Evolutionary conservation across 2,797 vertebrate species (phyloP).

Genomic region (Centropyge bicolor): DNA sequence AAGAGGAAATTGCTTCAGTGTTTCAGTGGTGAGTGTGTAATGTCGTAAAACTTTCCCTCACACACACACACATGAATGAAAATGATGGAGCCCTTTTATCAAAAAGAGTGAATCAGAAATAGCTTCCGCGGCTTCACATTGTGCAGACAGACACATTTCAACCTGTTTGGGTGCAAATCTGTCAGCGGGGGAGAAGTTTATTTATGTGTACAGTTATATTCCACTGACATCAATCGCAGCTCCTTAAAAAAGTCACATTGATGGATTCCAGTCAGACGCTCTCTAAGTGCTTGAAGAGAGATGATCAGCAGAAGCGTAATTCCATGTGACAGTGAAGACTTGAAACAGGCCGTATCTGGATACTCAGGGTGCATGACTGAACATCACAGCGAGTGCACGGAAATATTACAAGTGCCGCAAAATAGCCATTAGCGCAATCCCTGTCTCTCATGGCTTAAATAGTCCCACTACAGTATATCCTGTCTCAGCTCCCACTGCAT

Average conservation of each 20-base stretch:
- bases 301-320: conserved; percentile 22
- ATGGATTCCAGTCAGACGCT: conserved; percentile 21
- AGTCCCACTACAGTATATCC: conserved; percentile 26
- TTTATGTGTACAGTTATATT: conserved; percentile 23
- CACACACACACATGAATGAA: not conserved
- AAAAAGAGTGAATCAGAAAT: conserved; percentile 10
- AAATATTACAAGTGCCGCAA: conserved; percentile 34
- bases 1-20: conserved; percentile 25
- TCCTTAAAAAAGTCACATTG: conserved; percentile 23
- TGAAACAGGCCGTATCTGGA: conserved; percentile 13
- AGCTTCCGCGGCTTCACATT: not conserved
- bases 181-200: conserved; percentile 23
- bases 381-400: not conserved
- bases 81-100: not conserved
- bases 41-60: not conserved
- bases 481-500: conserved; percentile 17
- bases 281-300: not conserved
- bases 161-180: conserved; percentile 10
- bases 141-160: not conserved
- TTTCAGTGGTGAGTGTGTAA: not conserved
- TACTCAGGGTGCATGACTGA: conserved; percentile 1
- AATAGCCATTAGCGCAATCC: conserved; percentile 40
- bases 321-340: conserved; percentile 13
- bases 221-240: conserved; percentile 29
- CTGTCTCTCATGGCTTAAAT: conserved; percentile 36